A percentile compares a stretch with the other conserved stretches of the same genome.
These are phyloP conservation scores for Festucalex cinctus DNA, from an alignment of 2,113 vertebrate genomes.

Conservation along the genomic window DNA sequence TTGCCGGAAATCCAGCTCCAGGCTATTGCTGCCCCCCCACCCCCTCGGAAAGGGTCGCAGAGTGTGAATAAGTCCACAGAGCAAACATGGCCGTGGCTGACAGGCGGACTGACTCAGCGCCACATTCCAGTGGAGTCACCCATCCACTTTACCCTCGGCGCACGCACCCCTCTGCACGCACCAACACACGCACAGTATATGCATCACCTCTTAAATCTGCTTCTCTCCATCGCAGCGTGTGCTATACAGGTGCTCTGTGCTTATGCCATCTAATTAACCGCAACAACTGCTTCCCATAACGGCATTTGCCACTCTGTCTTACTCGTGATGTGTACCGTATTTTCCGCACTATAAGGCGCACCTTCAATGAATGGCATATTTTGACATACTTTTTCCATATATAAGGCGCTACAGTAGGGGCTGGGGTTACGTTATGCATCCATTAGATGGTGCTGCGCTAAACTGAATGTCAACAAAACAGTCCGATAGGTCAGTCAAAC, in stretches of 20 bases:
- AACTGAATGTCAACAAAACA: no score
- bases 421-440: no score
- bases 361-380: no score
- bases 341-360: no score
- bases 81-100: conserved; percentile 63
- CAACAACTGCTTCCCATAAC: not conserved
- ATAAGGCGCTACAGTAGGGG: no score
- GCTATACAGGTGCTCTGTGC: conserved; percentile 29
- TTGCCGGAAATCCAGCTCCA: conserved; percentile 69
- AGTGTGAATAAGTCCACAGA: conserved; percentile 71
- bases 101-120: conserved; percentile 75
- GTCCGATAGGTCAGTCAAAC: no score
- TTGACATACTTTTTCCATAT: no score
- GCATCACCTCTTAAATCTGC: conserved; percentile 24
- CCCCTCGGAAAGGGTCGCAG: conserved; percentile 45
- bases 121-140: conserved; percentile 76
- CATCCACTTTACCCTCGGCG: conserved; percentile 63
- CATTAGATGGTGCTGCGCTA: no score
- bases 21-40: conserved; percentile 57
- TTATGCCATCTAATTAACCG: conserved; percentile 10
- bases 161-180: conserved; percentile 31
- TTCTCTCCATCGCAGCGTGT: conserved; percentile 14
- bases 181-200: conserved; percentile 7
- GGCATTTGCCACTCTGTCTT: conserved; percentile 9
- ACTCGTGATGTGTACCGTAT: not conserved